Evolutionary conservation across 2,888 invertebrate genomes (phyloP).

Genomic region (Isoperla grammatica): DNA sequence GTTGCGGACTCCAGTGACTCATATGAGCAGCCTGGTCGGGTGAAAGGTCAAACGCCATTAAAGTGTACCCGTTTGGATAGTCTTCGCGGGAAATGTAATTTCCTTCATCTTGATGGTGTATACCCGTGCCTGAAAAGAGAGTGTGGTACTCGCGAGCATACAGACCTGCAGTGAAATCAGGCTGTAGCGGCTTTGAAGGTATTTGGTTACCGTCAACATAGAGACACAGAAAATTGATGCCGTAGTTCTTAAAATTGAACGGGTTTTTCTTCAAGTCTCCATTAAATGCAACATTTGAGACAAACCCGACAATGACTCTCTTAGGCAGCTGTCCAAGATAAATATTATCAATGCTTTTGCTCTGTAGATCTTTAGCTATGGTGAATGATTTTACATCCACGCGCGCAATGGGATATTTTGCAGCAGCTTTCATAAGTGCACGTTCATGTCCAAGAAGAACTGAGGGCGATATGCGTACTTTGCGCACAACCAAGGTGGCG

Average conservation of each 20-base stretch:
- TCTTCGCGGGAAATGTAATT: not conserved
- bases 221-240: not conserved
- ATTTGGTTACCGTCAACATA: not conserved
- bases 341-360: too few species aligned
- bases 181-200: not conserved
- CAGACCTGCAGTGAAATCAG: not conserved
- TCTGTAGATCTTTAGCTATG: not conserved
- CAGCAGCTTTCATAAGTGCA: constrained; percentile 30
- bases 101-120: not conserved
- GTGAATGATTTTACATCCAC: too few species aligned
- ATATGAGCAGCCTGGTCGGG: not conserved
- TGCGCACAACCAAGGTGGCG: too few species aligned
- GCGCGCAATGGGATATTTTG: constrained; percentile 25
- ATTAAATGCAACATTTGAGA: not conserved
- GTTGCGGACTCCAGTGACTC: not conserved
- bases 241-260: too few species aligned
- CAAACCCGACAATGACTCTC: too few species aligned
- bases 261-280: too few species aligned
- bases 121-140: constrained; percentile 20
- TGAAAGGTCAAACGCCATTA: not conserved
- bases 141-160: constrained; percentile 20
- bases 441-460: too few species aligned
- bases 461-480: too few species aligned
- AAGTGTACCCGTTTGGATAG: not conserved
- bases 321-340: too few species aligned